Percentiles rank a stretch among this genome's conserved stretches.
These are phyloP conservation scores for Hypolimnas misippus DNA, from an alignment of 2,888 invertebrate species.

Conservation along the genomic window DNA sequence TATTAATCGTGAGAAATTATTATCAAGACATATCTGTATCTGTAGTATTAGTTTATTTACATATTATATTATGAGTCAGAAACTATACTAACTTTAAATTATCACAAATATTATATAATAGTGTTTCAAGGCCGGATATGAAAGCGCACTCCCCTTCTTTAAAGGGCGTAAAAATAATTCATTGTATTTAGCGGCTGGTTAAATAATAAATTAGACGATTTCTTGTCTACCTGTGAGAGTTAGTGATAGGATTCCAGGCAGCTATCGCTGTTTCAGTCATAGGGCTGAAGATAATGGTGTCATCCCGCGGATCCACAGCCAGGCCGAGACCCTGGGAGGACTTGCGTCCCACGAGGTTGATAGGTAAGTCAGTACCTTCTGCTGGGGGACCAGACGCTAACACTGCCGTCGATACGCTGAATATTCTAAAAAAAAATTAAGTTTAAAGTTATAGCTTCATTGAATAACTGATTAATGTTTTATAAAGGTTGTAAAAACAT, in stretches of 20 bases:
- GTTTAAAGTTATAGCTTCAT: background rate
- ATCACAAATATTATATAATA: too few relatives aligned
- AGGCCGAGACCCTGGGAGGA: conserved; percentile 92
- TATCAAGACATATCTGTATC: too few relatives aligned
- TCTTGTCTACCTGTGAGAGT: conserved; percentile 87
- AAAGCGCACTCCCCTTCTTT: too few relatives aligned
- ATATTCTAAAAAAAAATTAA: conserved; percentile 83
- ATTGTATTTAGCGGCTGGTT: too few relatives aligned
- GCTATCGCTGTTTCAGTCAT: conserved; percentile 92
- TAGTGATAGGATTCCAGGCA: conserved; percentile 90
- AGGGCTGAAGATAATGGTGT: conserved; percentile 91
- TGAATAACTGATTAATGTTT: background rate
- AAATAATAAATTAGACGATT: too few relatives aligned
- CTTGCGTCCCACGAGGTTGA: conserved; percentile 91
- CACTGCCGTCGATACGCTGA: conserved; percentile 89
- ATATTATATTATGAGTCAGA: too few relatives aligned
- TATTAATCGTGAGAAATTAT: too few relatives aligned
- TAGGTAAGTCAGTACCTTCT: conserved; percentile 88
- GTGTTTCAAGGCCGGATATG: too few relatives aligned
- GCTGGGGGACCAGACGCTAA: conserved; percentile 89
- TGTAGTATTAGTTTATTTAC: too few relatives aligned
- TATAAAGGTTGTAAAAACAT: too few relatives aligned
- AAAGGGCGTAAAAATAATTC: too few relatives aligned
- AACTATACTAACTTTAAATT: too few relatives aligned
- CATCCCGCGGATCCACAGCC: conserved; percentile 88